Conservation (phyloP, 2,888 invertebrate genomes). For the Sipha maydis region DNA sequence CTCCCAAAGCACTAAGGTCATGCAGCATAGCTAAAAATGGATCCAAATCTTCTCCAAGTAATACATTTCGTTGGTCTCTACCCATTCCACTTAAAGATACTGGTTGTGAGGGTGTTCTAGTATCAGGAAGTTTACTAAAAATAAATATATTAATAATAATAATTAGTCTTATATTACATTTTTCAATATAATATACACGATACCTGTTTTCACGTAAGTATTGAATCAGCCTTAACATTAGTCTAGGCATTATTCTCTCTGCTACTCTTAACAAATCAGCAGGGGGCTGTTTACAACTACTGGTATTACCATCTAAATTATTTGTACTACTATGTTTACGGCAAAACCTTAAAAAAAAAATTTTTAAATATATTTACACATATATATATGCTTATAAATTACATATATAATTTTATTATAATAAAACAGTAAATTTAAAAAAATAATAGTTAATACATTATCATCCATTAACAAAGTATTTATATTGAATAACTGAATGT, state of each 20-base stretch:
- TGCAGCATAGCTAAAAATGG: slow-evolving; percentile 89
- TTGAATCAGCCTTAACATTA: slow-evolving; percentile 88
- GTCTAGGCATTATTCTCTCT: slow-evolving; percentile 92
- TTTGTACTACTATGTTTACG: slow-evolving; percentile 90
- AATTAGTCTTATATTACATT: neutral
- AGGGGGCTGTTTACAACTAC: slow-evolving; percentile 73
- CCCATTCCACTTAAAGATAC: neutral
- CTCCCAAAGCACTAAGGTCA: slow-evolving; percentile 95
- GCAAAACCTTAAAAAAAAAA: slow-evolving; percentile 77
- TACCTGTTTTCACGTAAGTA: slow-evolving; percentile 85
- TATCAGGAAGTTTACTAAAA: slow-evolving; percentile 85
- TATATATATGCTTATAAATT: too few relatives aligned
- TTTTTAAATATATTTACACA: neutral
- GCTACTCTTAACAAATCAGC: slow-evolving; percentile 91
- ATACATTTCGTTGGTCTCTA: slow-evolving; percentile 19
- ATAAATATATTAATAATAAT: slow-evolving; percentile 71
- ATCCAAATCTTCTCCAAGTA: slow-evolving; percentile 81
- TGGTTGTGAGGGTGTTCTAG: slow-evolving; percentile 71
- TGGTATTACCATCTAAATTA: slow-evolving; percentile 18
- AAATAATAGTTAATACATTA: too few relatives aligned
- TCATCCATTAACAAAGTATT: too few relatives aligned
- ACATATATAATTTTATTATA: too few relatives aligned
- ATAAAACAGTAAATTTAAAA: too few relatives aligned
- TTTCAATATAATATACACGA: too few relatives aligned
- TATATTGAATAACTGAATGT: too few relatives aligned